Evolutionary conservation across 2,888 invertebrate genomes (phyloP).

Genomic region (Dryobota labecula): DNA sequence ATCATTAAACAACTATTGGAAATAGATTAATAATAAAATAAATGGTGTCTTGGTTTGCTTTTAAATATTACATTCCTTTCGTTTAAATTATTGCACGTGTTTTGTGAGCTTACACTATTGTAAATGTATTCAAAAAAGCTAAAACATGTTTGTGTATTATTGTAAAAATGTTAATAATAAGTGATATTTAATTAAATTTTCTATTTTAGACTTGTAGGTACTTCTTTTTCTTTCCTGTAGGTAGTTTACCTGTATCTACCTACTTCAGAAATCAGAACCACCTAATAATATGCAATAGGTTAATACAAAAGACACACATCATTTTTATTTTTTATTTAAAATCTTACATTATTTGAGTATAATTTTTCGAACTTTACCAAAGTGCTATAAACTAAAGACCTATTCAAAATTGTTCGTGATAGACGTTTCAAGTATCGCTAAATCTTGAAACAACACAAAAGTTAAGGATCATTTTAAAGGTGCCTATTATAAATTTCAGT

Average conservation of each 20-base stretch:
- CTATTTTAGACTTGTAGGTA: conserved; percentile 37
- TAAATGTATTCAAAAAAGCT: conserved; percentile 17
- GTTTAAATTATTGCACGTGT: conserved; percentile 36
- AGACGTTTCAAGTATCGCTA: background rate
- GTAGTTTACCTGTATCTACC: background rate
- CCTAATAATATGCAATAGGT: background rate
- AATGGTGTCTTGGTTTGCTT: conserved; percentile 8
- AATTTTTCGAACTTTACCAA: background rate
- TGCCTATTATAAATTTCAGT: background rate
- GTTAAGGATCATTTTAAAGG: background rate
- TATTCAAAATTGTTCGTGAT: background rate
- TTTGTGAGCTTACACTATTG: conserved; percentile 28
- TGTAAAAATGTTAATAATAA: conserved; percentile 38
- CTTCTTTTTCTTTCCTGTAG: conserved; percentile 1
- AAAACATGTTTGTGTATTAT: conserved; percentile 24
- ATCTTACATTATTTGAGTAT: conserved; percentile 6
- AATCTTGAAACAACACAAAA: background rate
- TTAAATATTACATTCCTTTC: conserved; percentile 45
- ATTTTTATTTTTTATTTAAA: conserved; percentile 12
- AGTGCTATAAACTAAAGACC: background rate
- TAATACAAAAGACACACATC: background rate
- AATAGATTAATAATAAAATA: conserved; percentile 1
- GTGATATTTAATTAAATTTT: conserved; percentile 56
- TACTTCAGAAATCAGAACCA: background rate
- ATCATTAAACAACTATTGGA: background rate